A percentile compares a stretch with the other conserved stretches of the same genome.
Evolutionary conservation across 2,797 vertebrate genomes (phyloP).

Genomic region (Vireo griseus): DNA sequence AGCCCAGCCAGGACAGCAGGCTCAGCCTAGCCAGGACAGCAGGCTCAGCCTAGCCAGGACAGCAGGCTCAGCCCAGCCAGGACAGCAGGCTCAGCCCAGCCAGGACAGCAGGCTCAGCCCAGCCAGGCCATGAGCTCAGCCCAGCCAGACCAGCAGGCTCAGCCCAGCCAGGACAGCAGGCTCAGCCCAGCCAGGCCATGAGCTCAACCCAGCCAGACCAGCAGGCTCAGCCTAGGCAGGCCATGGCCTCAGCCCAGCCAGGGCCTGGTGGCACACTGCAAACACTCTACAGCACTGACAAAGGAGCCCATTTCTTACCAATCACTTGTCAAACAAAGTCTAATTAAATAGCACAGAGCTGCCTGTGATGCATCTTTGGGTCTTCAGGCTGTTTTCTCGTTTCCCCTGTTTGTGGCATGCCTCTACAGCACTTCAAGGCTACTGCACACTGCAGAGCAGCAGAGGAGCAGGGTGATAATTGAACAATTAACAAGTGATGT

Average conservation of each 20-base stretch:
- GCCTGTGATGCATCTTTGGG: not conserved
- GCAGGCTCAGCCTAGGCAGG: no score
- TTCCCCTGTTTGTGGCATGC: not conserved
- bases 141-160: no score
- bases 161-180: no score
- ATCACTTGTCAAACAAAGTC: not conserved
- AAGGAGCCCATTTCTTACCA: not conserved
- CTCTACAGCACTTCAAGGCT: slow-evolving; percentile 12
- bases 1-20: not conserved
- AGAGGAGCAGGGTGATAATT: slow-evolving; percentile 41
- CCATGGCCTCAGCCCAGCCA: not conserved
- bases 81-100: no score
- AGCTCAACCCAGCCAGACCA: no score
- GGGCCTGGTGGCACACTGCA: not conserved
- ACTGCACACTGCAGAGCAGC: slow-evolving; percentile 2
- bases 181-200: no score
- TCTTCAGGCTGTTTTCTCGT: not conserved
- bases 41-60: not conserved
- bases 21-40: not conserved
- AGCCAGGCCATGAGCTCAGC: no score
- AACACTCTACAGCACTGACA: not conserved
- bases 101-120: no score
- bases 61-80: no score
- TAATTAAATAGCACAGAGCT: slow-evolving; percentile 1
- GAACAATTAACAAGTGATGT: slow-evolving; percentile 60